Evolutionary conservation across 2,113 vertebrate species (phyloP).

Genomic region (Pithys albifrons): DNA sequence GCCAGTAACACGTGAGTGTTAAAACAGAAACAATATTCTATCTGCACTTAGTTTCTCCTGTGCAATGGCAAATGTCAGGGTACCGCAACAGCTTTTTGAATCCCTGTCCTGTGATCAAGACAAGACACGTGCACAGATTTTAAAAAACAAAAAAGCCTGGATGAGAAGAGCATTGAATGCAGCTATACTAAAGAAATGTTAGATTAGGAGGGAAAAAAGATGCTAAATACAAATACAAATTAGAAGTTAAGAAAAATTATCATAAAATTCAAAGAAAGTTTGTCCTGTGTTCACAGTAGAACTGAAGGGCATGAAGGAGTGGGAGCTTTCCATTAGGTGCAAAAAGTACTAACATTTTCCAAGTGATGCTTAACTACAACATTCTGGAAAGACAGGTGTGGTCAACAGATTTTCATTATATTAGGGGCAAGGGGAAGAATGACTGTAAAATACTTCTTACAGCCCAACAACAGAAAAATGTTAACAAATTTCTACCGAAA

Average conservation of each 20-base stretch:
- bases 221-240: not conserved
- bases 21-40: not conserved
- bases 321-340: not conserved
- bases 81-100: not conserved
- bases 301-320: not conserved
- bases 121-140: fast-evolving
- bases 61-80: not conserved
- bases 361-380: not conserved
- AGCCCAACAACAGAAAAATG: not conserved
- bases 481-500: not conserved
- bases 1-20: not conserved
- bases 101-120: not conserved
- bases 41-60: not conserved
- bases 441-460: not conserved
- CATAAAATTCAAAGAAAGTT: not conserved
- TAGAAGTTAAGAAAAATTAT: not conserved
- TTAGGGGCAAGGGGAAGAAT: not conserved
- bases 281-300: not conserved
- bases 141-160: not conserved
- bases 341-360: not conserved
- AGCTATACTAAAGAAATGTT: not conserved
- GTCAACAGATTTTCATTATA: not conserved
- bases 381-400: not conserved
- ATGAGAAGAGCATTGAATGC: not conserved
- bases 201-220: not conserved